phyloP scores from a whole-genome alignment of 1,140 invertebrate species.

The Sinonovacula constricta region DNA sequence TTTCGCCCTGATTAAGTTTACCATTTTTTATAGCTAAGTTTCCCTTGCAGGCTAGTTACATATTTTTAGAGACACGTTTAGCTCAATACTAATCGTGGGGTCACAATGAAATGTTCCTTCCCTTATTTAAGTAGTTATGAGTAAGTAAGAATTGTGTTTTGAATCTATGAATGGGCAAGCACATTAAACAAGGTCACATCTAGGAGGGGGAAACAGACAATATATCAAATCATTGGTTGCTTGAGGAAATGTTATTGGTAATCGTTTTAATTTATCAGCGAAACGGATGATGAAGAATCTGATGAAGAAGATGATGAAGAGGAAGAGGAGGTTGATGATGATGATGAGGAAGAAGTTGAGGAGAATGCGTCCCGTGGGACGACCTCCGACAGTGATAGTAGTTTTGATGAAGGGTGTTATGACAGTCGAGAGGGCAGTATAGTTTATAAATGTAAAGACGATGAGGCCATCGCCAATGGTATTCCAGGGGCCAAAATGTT shows the following conservation, averaged over 20 bases:
- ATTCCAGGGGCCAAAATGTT: conserved; percentile 79
- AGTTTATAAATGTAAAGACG: conserved; percentile 77
- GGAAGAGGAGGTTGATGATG: conserved; percentile 40
- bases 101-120: too few relatives aligned
- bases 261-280: conserved; percentile 35
- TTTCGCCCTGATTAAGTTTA: too few relatives aligned
- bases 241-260: not conserved
- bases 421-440: conserved; percentile 77
- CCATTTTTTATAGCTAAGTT: too few relatives aligned
- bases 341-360: conserved; percentile 48
- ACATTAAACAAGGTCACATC: not conserved
- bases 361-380: conserved; percentile 43
- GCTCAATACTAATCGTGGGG: too few relatives aligned
- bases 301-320: conserved; percentile 48
- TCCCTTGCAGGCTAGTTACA: too few relatives aligned
- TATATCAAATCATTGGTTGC: not conserved
- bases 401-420: conserved; percentile 79
- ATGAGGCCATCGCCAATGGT: conserved; percentile 75
- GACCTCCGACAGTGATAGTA: conserved; percentile 61
- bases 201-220: too few relatives aligned
- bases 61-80: too few relatives aligned
- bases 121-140: not conserved
- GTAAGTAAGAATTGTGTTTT: not conserved
- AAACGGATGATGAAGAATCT: conserved; percentile 49
- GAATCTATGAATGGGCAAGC: not conserved